Conservation (phyloP, 2,797 vertebrate genomes). For the Pseudomugil gertrudae region DNA sequence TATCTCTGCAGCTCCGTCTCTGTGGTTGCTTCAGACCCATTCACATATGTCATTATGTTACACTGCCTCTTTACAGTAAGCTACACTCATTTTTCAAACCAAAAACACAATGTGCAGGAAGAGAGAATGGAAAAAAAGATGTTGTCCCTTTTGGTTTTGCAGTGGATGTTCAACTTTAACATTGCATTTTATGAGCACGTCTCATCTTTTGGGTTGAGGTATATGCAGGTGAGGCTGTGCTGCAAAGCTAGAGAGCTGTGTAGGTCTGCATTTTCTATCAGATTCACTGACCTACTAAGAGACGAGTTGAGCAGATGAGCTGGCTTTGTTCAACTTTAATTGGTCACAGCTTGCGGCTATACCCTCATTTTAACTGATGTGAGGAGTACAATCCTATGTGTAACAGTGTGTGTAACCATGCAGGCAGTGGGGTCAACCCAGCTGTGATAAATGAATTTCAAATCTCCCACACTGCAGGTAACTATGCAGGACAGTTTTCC, state of each 20-base stretch:
- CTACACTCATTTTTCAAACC: constrained; percentile 53
- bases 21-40: constrained; percentile 61
- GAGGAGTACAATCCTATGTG: constrained; percentile 76
- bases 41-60: constrained; percentile 75
- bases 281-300: constrained; percentile 82
- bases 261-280: constrained; percentile 72
- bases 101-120: constrained; percentile 43
- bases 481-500: constrained; percentile 72
- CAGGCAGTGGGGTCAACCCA: constrained; percentile 66
- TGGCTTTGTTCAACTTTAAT: constrained; percentile 83
- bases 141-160: constrained; percentile 24
- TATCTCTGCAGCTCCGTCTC: constrained; percentile 66
- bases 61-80: constrained; percentile 54
- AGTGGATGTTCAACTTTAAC: constrained; percentile 32
- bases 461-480: constrained; percentile 75
- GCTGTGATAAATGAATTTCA: constrained; percentile 72
- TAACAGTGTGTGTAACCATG: constrained; percentile 64
- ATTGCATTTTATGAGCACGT: constrained; percentile 17
- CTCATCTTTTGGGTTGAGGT: constrained; percentile 21
- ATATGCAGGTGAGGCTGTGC: constrained; percentile 47
- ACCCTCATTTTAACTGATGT: constrained; percentile 76
- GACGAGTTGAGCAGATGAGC: constrained; percentile 81
- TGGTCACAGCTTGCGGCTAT: constrained; percentile 80
- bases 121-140: constrained; percentile 8
- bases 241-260: constrained; percentile 51